Evolutionary conservation across 2,797 vertebrate species (phyloP).

Genomic region (Sarcoramphus papa): DNA sequence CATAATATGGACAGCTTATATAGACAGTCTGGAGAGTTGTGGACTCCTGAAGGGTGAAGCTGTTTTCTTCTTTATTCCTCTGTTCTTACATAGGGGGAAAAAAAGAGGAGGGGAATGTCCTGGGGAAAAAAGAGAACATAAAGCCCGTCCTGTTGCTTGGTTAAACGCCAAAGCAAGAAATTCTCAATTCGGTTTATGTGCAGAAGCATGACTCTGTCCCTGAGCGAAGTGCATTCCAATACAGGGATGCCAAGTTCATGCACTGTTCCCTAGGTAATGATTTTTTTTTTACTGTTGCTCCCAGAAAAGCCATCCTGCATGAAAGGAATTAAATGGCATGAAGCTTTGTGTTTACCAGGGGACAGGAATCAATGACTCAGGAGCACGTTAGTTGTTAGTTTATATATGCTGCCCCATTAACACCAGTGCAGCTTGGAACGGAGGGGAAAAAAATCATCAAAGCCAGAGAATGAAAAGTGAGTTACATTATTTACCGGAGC

Average conservation of each 20-base stretch:
- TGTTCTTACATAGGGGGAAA: not conserved
- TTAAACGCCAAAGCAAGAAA: not conserved
- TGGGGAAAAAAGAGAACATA: not conserved
- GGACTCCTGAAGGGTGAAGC: not conserved
- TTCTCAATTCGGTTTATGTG: not conserved
- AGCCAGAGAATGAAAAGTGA: not conserved
- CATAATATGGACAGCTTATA: not conserved
- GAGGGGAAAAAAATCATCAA: not conserved
- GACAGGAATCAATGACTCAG: not conserved
- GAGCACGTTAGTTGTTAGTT: not conserved
- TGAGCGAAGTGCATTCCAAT: not conserved
- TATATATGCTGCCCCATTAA: not conserved
- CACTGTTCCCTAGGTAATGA: slow-evolving; percentile 13
- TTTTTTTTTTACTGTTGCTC: slow-evolving; percentile 30
- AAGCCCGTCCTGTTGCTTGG: not conserved
- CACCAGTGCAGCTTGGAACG: not conserved
- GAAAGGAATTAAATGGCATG: slow-evolving; percentile 9
- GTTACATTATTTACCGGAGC: not conserved
- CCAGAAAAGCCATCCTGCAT: not conserved
- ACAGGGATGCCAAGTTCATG: not conserved
- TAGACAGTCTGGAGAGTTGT: not conserved
- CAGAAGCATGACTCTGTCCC: not conserved
- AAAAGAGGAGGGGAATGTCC: not conserved
- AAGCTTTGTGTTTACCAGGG: slow-evolving; percentile 35
- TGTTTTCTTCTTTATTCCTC: not conserved